phyloP scores from a whole-genome alignment of 1,140 invertebrate species.

The Zaprionus taronus region DNA sequence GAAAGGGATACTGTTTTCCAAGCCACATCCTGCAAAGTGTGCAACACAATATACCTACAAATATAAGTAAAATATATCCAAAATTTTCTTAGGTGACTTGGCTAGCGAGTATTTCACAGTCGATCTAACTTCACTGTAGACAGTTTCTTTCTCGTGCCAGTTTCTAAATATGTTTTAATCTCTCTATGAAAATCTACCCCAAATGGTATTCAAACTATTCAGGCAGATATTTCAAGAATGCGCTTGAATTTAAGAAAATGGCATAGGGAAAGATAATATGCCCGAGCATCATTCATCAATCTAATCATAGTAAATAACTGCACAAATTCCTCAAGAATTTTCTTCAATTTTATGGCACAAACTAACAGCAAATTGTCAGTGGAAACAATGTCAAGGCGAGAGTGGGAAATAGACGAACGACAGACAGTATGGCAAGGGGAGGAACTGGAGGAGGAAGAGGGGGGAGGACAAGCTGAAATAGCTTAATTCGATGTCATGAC shows the following conservation, averaged over 20 bases:
- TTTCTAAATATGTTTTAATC: not conserved
- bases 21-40: no score
- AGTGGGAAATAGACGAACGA: not conserved
- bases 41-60: no score
- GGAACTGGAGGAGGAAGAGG: not conserved
- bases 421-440: not conserved
- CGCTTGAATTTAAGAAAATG: not conserved
- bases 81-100: no score
- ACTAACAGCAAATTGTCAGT: conserved; percentile 8
- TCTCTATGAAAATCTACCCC: not conserved
- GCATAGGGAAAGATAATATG: not conserved
- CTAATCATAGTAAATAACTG: conserved; percentile 14
- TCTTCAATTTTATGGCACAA: not conserved
- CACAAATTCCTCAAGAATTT: conserved; percentile 24
- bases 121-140: no score
- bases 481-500: conserved; percentile 73
- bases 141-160: no score
- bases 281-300: conserved; percentile 7
- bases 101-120: no score
- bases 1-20: no score
- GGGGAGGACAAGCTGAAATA: conserved; percentile 14
- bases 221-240: not conserved
- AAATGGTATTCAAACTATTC: not conserved
- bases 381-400: conserved; percentile 25
- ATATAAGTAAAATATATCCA: no score